These are phyloP conservation scores for Cromileptes altivelis DNA, from an alignment of 2,113 vertebrate genomes.

Conservation along the genomic window DNA sequence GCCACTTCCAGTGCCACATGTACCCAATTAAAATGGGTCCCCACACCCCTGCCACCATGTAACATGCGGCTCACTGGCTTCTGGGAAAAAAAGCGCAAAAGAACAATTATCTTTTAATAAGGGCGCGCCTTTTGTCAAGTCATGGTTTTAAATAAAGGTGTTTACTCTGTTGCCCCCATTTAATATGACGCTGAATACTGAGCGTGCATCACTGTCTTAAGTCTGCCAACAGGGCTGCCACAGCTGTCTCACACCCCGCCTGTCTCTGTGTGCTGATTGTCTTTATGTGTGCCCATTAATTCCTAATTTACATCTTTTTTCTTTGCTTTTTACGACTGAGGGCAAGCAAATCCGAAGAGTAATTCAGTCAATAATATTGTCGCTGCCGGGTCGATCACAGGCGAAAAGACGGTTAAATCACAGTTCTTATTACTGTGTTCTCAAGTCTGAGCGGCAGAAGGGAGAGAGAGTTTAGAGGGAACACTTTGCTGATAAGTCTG, in stretches of 20 bases:
- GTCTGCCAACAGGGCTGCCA: constrained; percentile 2
- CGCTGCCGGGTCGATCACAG: constrained; percentile 28
- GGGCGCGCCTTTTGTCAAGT: background rate
- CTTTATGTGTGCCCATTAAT: constrained; percentile 29
- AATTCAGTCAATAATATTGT: constrained; percentile 45
- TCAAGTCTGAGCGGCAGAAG: constrained; percentile 1
- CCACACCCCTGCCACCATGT: background rate
- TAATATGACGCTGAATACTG: constrained; percentile 2
- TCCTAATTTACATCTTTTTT: constrained; percentile 14
- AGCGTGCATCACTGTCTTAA: constrained; percentile 27
- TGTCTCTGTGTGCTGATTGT: constrained; percentile 6
- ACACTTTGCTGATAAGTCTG: constrained; percentile 26
- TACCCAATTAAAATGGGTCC: constrained; percentile 45
- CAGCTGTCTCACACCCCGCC: constrained; percentile 12
- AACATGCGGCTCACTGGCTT: background rate
- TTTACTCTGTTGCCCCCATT: background rate
- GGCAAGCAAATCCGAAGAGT: constrained; percentile 30
- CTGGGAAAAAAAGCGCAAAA: no score
- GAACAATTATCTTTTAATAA: background rate
- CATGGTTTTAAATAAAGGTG: background rate
- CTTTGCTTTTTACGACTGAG: constrained; percentile 22
- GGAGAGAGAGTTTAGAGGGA: constrained; percentile 8
- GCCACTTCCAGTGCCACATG: constrained; percentile 34
- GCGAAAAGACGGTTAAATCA: constrained; percentile 33
- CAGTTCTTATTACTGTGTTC: constrained; percentile 21